A percentile compares a stretch with the other conserved stretches of the same genome.
Evolutionary conservation across 2,797 vertebrate genomes (phyloP).

Genomic region (Psittacula derbiana): DNA sequence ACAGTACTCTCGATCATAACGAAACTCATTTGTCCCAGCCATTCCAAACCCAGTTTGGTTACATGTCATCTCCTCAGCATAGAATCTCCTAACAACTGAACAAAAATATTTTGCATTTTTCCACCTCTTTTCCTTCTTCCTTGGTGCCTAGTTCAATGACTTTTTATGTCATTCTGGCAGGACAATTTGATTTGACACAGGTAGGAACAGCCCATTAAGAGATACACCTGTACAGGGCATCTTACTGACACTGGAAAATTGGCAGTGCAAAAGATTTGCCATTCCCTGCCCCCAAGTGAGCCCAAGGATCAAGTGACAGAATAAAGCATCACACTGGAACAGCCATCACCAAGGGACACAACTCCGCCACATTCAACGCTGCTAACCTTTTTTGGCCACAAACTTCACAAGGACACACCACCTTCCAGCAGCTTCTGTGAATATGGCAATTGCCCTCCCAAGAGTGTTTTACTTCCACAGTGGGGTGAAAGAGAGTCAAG

Average conservation of each 20-base stretch:
- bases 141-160: neutral
- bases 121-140: neutral
- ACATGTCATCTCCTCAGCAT: neutral
- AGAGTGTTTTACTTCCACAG: neutral
- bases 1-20: neutral
- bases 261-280: neutral
- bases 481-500: neutral
- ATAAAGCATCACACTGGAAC: neutral
- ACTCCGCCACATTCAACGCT: rapidly evolving
- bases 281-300: neutral
- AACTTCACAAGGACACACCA: neutral
- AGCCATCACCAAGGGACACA: rapidly evolving
- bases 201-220: neutral
- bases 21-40: neutral
- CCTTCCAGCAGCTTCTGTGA: neutral
- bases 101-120: neutral
- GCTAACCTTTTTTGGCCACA: neutral
- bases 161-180: neutral
- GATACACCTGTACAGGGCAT: neutral
- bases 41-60: neutral
- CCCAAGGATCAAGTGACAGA: neutral
- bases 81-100: neutral
- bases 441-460: neutral
- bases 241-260: neutral
- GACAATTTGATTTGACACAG: neutral